Conservation (phyloP, 1,140 invertebrate species). For the Drosophila azteca region DNA sequence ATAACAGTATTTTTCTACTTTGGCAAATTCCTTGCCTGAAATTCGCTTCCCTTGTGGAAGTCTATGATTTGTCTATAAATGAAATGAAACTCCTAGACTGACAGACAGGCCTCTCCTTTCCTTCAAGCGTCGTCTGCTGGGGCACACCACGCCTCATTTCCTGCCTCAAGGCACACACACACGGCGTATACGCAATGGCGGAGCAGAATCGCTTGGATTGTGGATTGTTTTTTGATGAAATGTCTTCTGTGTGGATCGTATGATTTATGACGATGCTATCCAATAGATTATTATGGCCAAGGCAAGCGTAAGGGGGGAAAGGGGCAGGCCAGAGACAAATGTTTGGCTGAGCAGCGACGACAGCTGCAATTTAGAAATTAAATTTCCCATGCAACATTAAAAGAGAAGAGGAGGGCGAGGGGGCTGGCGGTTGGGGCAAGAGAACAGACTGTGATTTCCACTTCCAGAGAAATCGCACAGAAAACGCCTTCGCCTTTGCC, state of each 20-base stretch:
- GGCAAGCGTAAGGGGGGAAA: too few relatives aligned
- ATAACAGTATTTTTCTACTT: too few relatives aligned
- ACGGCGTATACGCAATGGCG: conserved; percentile 45
- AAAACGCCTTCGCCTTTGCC: conserved; percentile 48
- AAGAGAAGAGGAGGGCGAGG: conserved; percentile 33
- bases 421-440: background rate
- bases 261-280: conserved; percentile 71
- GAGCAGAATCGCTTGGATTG: background rate
- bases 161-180: conserved; percentile 3
- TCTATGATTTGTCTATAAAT: conserved; percentile 18
- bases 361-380: conserved; percentile 82
- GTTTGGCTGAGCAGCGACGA: conserved; percentile 51
- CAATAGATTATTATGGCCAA: conserved; percentile 62
- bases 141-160: conserved; percentile 47
- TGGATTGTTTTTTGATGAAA: conserved; percentile 46
- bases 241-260: conserved; percentile 35
- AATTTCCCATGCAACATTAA: conserved; percentile 82
- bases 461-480: conserved; percentile 43
- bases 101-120: conserved; percentile 9
- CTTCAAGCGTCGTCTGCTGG: conserved; percentile 25
- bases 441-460: conserved; percentile 48
- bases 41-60: too few relatives aligned
- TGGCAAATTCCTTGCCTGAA: too few relatives aligned
- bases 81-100: conserved; percentile 5
- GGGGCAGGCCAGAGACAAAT: conserved; percentile 32